Base-by-base conservation (phyloP, 2,888 invertebrate species). In the Drosophila quinaria region DNA sequence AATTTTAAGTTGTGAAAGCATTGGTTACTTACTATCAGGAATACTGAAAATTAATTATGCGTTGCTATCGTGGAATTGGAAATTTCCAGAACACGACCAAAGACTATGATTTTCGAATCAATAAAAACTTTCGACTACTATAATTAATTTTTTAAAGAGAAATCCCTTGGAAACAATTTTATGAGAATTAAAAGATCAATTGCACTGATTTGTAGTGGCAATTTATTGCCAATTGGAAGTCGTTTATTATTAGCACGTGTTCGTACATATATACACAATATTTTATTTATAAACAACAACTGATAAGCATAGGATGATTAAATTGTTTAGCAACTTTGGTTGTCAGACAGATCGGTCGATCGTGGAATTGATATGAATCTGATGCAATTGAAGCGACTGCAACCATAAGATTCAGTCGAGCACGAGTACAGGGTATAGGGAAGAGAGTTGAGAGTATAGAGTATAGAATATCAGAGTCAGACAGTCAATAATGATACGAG, bases 381-480 rank as follows among this genome's bases (percentile, higher is more conserved):
- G 80, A 75, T 82, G 80, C 78, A 82, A 81, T 84, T 39, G 55
- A 13, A 19, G 50, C 66, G 25, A 67, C 65, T 63, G 76, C 67
- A 76, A 47, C 37, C 84, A 74, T 79, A 77, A 80, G 72, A 69
- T 65, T 47, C 56, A 78, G 60, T 47, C 73, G 62, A 59, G 13
- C n/a, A 4, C 4, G 15, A 15, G 8, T 37, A 37, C 6, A 37
- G 5, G 25, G 25, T 25, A 25, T 25, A 25, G 25, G 25, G 25
- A 6, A 25, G 5, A 25, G 25, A 6, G 25, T 25, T 5, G 25
- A 6, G 15, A 15, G 6, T 33, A 35, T n/a, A 64, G 25, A 33
- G 17, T 55, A 49, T 47, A 42, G 37, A 56, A 44, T 35, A 60
- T 10, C 44, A 29, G 9, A 46, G 64, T 37, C 52, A 67, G 68